Conservation (phyloP, 1,140 invertebrate genomes). For the Penaeus indicus region DNA sequence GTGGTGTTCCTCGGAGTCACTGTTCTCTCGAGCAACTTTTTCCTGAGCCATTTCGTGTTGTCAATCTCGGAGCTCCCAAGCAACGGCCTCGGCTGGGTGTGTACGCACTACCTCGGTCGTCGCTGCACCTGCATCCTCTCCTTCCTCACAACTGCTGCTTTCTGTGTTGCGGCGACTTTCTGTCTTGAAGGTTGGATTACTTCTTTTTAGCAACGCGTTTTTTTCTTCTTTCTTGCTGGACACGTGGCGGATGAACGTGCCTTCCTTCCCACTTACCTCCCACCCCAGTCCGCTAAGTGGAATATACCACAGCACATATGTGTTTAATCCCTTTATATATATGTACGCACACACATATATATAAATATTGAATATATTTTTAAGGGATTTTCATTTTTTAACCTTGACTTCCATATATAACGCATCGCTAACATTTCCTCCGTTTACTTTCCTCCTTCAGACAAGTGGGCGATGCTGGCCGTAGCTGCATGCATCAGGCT, state of each 20-base stretch:
- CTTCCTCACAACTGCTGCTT: not conserved
- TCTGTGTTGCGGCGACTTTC: not conserved
- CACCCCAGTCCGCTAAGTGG: too few relatives aligned
- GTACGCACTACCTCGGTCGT: not conserved
- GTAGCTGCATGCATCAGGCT: not conserved
- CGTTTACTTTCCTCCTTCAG: not conserved
- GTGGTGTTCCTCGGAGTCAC: not conserved
- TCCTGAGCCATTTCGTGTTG: slow-evolving; percentile 11
- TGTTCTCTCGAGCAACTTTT: not conserved
- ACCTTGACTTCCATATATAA: too few relatives aligned
- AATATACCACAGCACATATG: too few relatives aligned
- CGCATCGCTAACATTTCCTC: not conserved
- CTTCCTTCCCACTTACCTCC: too few relatives aligned
- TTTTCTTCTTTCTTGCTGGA: too few relatives aligned
- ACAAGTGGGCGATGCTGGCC: slow-evolving; percentile 13
- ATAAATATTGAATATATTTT: too few relatives aligned
- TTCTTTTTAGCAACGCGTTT: not conserved
- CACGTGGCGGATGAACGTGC: too few relatives aligned
- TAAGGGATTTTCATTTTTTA: too few relatives aligned
- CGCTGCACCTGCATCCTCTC: not conserved
- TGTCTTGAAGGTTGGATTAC: not conserved
- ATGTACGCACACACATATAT: too few relatives aligned
- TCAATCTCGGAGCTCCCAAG: not conserved
- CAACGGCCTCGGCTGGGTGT: not conserved
- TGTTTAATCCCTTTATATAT: too few relatives aligned